Evolutionary conservation across 2,113 vertebrate genomes (phyloP), one percentile per base, ranked within the genome.

Genomic region (Tenebrosternarchus preto): DNA sequence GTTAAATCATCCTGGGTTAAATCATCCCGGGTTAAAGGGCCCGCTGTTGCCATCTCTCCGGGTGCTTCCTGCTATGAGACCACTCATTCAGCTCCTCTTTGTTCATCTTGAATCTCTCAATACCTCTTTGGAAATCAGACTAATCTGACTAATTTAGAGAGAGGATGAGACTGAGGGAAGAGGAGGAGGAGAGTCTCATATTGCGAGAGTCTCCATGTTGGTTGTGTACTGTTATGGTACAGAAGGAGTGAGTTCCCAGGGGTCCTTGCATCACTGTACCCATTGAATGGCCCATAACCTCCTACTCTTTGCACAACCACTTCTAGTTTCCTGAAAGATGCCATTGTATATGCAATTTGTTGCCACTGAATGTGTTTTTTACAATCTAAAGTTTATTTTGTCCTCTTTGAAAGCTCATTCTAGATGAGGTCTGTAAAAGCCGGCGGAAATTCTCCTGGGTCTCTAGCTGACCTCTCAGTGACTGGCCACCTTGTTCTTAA

Each of bases 401-500:
- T 83, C 90, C 86, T 77, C 57, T 36, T 86, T 91, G 91, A 89
- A 90, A 89, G 90, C 92, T 92, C 92, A 84, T 88, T 87, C 91
- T 84, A 86, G 90, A 90, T 87, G 90, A 89, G 88, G 93, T 93
- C 92, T 89, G 92, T 84, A 72, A 90, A 88, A 85, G 92, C 93
- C 92, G 92, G 92, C 93, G 89, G 93, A 94, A 93, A 93, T 91
- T 95, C 83, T 86, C 81, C 55, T 80, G 75, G 78, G 75, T 94
- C 91, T 93, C 91, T 93, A 91, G 89, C 90, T 95, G 93, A 95
- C 94, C 94, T 92, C 92, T 92, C 90, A 87, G 91, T 95, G 93
- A 94, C 94, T 95, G 94, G 93, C 92, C 93, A 94, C 94, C 94
- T 93, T 93, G 93, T 94, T 95, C 94, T 93, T 93, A 93, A 94